Evolutionary conservation across 2,888 invertebrate species (phyloP).

Genomic region (Drosophila mercatorum): DNA sequence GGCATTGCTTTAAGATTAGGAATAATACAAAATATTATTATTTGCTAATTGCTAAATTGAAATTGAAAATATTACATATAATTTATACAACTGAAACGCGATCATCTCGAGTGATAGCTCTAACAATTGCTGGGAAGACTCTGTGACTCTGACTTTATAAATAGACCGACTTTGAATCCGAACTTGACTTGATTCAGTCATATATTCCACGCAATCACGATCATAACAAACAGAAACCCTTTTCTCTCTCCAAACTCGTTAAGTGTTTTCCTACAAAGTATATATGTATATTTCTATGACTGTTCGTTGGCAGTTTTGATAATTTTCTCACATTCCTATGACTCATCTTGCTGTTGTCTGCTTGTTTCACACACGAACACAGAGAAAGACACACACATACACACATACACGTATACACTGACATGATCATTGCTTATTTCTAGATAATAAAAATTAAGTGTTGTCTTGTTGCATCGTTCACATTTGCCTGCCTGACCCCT

Average conservation of each 20-base stretch:
- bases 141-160: background rate
- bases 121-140: background rate
- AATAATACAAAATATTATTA: background rate
- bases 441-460: constrained; percentile 42
- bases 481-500: constrained; percentile 48
- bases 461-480: constrained; percentile 52
- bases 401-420: constrained; percentile 2
- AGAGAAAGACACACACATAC: background rate
- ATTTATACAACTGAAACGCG: background rate
- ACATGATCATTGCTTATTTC: constrained; percentile 53
- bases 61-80: background rate
- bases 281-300: constrained; percentile 34
- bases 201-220: background rate
- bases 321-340: constrained; percentile 42
- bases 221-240: background rate
- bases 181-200: background rate
- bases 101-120: background rate
- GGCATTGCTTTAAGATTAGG: background rate
- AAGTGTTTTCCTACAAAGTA: constrained; percentile 7
- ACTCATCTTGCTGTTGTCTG: constrained; percentile 63
- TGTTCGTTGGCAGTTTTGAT: constrained; percentile 25
- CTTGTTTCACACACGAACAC: constrained; percentile 24
- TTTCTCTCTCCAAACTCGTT: background rate
- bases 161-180: background rate
- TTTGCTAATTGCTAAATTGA: background rate